Conservation (phyloP, 1,140 invertebrate species). For the Platorchestia sp. region DNA sequence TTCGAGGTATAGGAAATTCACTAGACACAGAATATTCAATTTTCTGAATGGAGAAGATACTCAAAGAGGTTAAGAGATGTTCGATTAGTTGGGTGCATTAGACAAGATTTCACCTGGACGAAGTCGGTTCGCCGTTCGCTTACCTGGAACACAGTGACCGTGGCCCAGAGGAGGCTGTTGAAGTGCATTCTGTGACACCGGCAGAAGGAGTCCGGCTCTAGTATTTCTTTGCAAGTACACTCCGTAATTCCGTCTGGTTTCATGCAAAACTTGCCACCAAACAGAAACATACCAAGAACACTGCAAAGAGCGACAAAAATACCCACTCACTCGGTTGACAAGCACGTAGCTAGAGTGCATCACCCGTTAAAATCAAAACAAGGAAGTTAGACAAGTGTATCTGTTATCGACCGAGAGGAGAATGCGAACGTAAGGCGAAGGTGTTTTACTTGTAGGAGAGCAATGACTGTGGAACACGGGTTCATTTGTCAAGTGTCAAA, state of each 20-base stretch:
- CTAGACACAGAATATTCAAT: too few relatives aligned
- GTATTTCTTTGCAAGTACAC: slow-evolving; percentile 92
- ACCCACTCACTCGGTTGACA: not conserved
- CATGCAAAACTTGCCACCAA: slow-evolving; percentile 99
- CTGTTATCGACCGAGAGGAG: not conserved
- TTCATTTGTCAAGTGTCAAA: too few relatives aligned
- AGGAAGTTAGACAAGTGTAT: not conserved
- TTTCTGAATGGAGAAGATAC: too few relatives aligned
- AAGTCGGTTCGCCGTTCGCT: slow-evolving; percentile 69
- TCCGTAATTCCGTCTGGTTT: slow-evolving; percentile 86
- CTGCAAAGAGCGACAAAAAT: slow-evolving; percentile 75
- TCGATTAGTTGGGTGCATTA: not conserved
- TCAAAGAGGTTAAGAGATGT: too few relatives aligned
- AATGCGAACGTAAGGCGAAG: not conserved
- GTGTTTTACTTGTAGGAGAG: not conserved
- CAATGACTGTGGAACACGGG: too few relatives aligned
- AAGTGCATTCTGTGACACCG: slow-evolving; percentile 97
- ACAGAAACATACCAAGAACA: slow-evolving; percentile 98
- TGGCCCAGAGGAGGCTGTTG: slow-evolving; percentile 96
- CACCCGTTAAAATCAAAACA: not conserved
- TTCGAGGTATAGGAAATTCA: too few relatives aligned
- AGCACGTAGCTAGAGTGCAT: not conserved
- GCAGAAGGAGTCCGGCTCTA: slow-evolving; percentile 87
- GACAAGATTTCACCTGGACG: not conserved
- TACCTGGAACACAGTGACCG: slow-evolving; percentile 98